These are phyloP conservation scores for Catharus ustulatus DNA, from an alignment of 2,797 vertebrate species.

Conservation along the genomic window DNA sequence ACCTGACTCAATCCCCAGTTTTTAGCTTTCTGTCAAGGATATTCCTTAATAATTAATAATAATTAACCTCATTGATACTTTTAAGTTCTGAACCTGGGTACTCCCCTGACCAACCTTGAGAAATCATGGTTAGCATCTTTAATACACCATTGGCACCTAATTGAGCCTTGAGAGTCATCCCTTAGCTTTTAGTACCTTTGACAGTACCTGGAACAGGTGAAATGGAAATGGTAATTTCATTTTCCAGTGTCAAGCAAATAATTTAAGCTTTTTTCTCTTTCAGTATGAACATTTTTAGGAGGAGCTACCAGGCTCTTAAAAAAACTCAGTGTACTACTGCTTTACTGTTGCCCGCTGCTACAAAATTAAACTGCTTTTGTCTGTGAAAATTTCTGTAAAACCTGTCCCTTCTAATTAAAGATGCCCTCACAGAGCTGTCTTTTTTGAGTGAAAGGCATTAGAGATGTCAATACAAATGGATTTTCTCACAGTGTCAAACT, in stretches of 20 bases:
- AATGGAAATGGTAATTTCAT: background rate
- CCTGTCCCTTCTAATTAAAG: background rate
- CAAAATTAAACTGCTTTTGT: constrained; percentile 8
- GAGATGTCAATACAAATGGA: background rate
- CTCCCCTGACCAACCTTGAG: background rate
- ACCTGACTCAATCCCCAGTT: background rate
- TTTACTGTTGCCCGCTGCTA: background rate
- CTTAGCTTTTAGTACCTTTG: background rate
- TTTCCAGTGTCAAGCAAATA: background rate
- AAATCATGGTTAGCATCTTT: background rate
- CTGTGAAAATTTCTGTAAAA: background rate
- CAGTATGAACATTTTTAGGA: background rate
- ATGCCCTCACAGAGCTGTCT: background rate
- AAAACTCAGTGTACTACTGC: background rate
- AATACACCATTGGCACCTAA: background rate
- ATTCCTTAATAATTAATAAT: background rate
- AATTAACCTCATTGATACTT: background rate
- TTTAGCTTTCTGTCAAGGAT: background rate
- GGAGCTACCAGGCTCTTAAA: background rate
- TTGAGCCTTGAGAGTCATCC: background rate
- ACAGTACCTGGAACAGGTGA: background rate
- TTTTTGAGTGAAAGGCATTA: constrained; percentile 13
- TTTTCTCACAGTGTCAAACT: background rate
- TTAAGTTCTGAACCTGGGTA: background rate
- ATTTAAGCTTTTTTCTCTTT: background rate